Conservation (phyloP, 2,113 vertebrate genomes). For the Sorex fumeus region DNA sequence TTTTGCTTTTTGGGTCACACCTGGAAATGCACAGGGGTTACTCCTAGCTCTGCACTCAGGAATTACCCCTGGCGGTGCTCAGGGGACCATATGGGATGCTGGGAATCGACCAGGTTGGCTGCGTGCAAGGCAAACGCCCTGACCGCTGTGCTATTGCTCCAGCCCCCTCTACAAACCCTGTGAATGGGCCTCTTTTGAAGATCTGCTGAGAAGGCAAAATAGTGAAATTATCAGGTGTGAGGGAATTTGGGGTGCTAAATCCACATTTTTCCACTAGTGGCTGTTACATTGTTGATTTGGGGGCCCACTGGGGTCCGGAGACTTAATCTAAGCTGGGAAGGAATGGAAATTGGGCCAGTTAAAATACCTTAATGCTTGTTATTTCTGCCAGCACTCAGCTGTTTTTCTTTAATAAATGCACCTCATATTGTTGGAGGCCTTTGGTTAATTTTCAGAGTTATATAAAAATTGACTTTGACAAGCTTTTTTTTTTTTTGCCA, state of each 20-base stretch:
- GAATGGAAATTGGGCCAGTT: rapidly evolving
- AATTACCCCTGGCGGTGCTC: no score
- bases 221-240: background rate
- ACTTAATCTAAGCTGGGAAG: rapidly evolving
- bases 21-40: no score
- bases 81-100: no score
- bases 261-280: no score
- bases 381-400: background rate
- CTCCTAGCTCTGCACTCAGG: no score
- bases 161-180: no score
- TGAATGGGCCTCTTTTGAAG: background rate
- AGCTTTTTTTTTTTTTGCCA: background rate
- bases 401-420: background rate
- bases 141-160: no score
- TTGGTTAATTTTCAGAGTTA: background rate
- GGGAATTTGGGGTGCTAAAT: background rate
- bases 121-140: no score
- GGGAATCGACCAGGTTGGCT: no score
- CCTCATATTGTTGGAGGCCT: background rate
- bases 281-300: background rate
- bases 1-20: no score
- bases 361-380: background rate
- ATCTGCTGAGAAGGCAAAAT: background rate
- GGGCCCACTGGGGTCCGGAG: no score
- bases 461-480: background rate